A percentile compares a stretch with the other conserved stretches of the same genome.
Evolutionary conservation across 2,888 invertebrate species (phyloP).

Genomic region (Apodemia duryi): DNA sequence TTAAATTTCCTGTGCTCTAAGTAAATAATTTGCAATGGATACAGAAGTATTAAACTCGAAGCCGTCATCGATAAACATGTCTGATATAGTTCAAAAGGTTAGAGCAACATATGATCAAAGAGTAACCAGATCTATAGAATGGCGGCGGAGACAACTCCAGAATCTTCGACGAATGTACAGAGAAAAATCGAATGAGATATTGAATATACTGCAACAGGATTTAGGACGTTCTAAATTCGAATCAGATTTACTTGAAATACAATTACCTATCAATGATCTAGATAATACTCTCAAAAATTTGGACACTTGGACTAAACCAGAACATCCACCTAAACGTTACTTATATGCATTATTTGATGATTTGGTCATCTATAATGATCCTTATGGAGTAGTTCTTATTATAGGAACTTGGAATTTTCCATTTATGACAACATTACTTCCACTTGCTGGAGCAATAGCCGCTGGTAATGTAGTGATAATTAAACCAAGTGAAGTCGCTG

Average conservation of each 20-base stretch:
- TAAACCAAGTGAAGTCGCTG: constrained; percentile 95
- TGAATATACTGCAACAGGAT: constrained; percentile 88
- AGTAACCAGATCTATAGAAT: constrained; percentile 88
- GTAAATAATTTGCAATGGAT: not conserved
- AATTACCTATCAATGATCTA: constrained; percentile 87
- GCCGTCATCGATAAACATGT: not conserved
- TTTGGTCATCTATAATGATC: constrained; percentile 89
- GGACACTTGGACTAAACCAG: constrained; percentile 88
- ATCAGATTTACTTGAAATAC: constrained; percentile 86
- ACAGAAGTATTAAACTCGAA: not conserved
- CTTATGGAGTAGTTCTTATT: constrained; percentile 93
- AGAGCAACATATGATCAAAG: constrained; percentile 88
- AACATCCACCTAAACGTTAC: constrained; percentile 83
- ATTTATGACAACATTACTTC: constrained; percentile 87
- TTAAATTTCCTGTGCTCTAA: not conserved
- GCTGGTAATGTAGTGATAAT: constrained; percentile 95
- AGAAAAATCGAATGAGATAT: constrained; percentile 87
- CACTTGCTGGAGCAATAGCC: constrained; percentile 92
- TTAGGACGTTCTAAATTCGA: constrained; percentile 90
- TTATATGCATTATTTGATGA: constrained; percentile 86
- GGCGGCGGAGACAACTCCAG: constrained; percentile 89
- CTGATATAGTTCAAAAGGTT: constrained; percentile 83
- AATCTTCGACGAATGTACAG: constrained; percentile 86
- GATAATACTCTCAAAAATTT: constrained; percentile 84
- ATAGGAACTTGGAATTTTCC: constrained; percentile 99